Evolutionary conservation across 1,140 invertebrate species (phyloP).

Genomic region (Drosophila elegans): DNA sequence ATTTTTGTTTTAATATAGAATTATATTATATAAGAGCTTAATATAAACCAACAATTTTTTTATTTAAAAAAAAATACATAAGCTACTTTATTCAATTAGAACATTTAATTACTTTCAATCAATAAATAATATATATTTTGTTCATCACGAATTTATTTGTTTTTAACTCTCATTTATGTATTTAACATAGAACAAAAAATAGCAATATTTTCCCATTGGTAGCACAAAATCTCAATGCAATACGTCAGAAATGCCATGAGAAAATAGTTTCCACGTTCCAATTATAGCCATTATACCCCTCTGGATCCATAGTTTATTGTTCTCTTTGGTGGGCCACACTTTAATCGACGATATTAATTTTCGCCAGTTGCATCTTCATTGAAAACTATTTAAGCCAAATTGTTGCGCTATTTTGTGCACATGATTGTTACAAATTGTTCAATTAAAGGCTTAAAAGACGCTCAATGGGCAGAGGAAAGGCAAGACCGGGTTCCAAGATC

Average conservation of each 20-base stretch:
- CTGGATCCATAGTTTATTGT: conserved; percentile 23
- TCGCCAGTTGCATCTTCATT: conserved; percentile 66
- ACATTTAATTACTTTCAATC: too few species aligned
- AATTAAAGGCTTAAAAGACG: conserved; percentile 76
- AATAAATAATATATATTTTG: too few species aligned
- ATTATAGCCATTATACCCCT: not conserved
- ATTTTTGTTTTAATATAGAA: not conserved
- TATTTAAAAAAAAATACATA: too few species aligned
- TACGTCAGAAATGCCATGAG: not conserved
- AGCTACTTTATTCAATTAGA: too few species aligned
- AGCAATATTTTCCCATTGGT: not conserved
- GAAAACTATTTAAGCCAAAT: conserved; percentile 83
- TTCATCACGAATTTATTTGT: too few species aligned
- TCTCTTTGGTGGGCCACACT: conserved; percentile 47
- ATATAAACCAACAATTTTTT: too few species aligned
- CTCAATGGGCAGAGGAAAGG: conserved; percentile 37
- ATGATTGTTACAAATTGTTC: conserved; percentile 84
- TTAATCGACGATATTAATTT: conserved; percentile 68
- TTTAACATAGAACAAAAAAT: too few species aligned
- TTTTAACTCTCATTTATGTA: too few species aligned
- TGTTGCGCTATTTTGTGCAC: conserved; percentile 82
- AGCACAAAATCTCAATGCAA: not conserved
- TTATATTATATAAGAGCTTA: too few species aligned
- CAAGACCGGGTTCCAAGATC: conserved; percentile 3
- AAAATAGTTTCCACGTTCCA: conserved; percentile 41